A percentile compares a stretch with the other conserved stretches of the same genome.
Conservation (phyloP, 2,113 vertebrate species). For the Phyllopteryx taeniolatus region DNA sequence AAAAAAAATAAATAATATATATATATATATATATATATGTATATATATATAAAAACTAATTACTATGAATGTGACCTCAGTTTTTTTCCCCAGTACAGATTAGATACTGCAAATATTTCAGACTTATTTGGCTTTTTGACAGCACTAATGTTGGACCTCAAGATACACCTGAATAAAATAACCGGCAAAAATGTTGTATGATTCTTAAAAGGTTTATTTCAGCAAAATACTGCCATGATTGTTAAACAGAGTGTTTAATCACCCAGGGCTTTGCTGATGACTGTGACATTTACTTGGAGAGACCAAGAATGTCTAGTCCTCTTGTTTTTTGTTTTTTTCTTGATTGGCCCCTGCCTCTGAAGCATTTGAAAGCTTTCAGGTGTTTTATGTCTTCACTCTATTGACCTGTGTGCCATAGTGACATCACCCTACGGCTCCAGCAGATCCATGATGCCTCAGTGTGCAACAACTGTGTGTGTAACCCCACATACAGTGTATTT, state of each 20-base stretch:
- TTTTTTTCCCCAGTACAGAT: neutral
- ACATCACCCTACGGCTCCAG: slow-evolving; percentile 29
- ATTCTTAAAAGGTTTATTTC: slow-evolving; percentile 23
- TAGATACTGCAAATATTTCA: slow-evolving; percentile 5
- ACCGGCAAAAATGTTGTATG: slow-evolving; percentile 20
- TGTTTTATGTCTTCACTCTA: slow-evolving; percentile 32
- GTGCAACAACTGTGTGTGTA: slow-evolving; percentile 14
- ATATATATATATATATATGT: too few species aligned
- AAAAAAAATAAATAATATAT: too few species aligned
- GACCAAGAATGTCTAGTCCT: slow-evolving; percentile 49
- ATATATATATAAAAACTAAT: too few species aligned
- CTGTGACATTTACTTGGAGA: slow-evolving; percentile 51
- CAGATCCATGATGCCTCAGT: slow-evolving; percentile 27
- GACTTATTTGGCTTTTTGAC: slow-evolving; percentile 18
- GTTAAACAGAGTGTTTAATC: slow-evolving; percentile 47
- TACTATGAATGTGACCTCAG: too few species aligned
- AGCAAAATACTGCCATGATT: slow-evolving; percentile 39
- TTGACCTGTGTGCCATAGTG: slow-evolving; percentile 11
- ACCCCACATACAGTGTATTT: slow-evolving; percentile 6
- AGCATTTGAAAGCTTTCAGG: slow-evolving; percentile 37
- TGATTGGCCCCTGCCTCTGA: slow-evolving; percentile 51
- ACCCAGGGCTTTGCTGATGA: slow-evolving; percentile 39
- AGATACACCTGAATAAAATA: slow-evolving; percentile 9
- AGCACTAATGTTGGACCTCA: slow-evolving; percentile 16
- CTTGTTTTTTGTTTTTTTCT: slow-evolving; percentile 49